phyloP scores from a whole-genome alignment of 2,113 vertebrate genomes.

The Pogona vitticeps region DNA sequence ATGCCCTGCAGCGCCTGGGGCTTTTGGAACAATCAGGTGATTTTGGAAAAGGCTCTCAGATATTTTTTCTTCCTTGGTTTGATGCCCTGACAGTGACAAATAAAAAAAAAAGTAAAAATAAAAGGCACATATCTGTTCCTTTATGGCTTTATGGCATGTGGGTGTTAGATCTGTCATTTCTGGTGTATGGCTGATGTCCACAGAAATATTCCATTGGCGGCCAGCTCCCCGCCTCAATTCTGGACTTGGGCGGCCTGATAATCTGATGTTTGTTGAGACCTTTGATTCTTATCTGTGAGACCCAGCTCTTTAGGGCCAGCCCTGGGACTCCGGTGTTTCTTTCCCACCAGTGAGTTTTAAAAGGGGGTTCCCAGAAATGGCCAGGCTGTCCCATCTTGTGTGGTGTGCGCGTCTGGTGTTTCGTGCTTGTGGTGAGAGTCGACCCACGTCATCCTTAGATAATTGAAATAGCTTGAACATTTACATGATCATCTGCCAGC shows the following conservation, averaged over 20 bases:
- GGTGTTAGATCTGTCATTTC: no score
- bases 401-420: constrained; percentile 29
- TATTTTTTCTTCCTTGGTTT: no score
- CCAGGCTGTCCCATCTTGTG: constrained; percentile 11
- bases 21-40: no score
- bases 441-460: not conserved
- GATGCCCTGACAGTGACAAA: no score
- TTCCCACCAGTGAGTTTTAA: no score
- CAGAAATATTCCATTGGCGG: not conserved
- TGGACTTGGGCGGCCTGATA: no score
- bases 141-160: not conserved
- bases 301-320: not conserved
- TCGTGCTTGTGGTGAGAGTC: constrained; percentile 7
- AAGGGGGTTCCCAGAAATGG: constrained; percentile 5
- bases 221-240: not conserved
- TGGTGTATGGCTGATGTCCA: no score
- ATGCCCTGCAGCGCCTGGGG: no score
- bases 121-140: not conserved
- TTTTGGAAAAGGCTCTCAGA: no score
- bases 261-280: not conserved
- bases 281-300: not conserved
- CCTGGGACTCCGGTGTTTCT: not conserved
- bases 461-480: constrained; percentile 17
- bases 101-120: no score
- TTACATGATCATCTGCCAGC: constrained; percentile 73